Base-by-base conservation (phyloP, 2,797 vertebrate genomes). In the Cichlasoma orientale region DNA sequence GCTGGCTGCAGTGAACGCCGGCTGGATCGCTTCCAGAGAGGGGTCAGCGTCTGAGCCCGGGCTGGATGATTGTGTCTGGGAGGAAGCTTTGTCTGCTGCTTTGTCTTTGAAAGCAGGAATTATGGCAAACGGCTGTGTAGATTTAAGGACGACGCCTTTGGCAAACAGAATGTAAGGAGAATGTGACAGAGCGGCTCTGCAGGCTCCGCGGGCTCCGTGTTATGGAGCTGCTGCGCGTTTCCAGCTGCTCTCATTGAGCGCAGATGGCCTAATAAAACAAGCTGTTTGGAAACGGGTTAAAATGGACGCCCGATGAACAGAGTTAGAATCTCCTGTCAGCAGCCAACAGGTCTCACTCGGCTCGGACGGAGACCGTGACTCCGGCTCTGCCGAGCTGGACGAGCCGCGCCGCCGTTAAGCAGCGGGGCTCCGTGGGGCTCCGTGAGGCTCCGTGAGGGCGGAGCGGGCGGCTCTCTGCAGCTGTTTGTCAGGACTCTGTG, bases 191-290 rank as follows among this genome's bases (percentile, higher is more conserved):
- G 80, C 44, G 66, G 72, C 56, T 23, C 83, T 71, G 81, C 61
- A n/a, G 78, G 88, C 73, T 61, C 76, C 2, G 81, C 61, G 18
- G 78, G 88, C 73, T 61, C 76, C 2, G 55, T 77, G 44, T 78
- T 74, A 50, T 56, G 68, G 61, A 71, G 68, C 70, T 55, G 66
- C 77, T 63, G 59, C 68, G 55, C 72, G 88, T 57, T 55, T 80
- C 83, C 90, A 92, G 88, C 90, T 89, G 86, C n/a, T 59, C 76
- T 82, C 8, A 85, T 86, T 80, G 75, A 74, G 75, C 73, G 79
- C 89, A 92, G 89, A 89, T 90, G 90, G 72, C 47, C 81, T 78
- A 78, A 85, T 86, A 83, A 85, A 90, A 89, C 83, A 87, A 78
- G 88, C 57, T 90, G 87, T 88, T 92, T 79, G 86, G 82, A 87